Evolutionary conservation across 2,888 invertebrate species (phyloP).

Genomic region (Drosophila peninsularis): DNA sequence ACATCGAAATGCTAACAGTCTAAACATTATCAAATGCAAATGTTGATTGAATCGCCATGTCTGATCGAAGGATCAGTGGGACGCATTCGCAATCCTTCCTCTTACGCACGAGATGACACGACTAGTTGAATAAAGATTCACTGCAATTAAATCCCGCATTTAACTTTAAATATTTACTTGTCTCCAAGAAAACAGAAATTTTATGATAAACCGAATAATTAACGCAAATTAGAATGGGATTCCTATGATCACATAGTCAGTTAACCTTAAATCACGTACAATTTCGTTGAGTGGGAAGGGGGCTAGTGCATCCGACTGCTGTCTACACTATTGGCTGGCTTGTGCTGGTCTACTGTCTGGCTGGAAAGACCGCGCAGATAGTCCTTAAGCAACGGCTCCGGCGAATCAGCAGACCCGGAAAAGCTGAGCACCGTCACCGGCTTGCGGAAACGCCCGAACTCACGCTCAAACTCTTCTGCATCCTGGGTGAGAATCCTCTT

Average conservation of each 20-base stretch:
- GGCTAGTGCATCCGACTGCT: constrained; percentile 44
- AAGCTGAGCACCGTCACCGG: background rate
- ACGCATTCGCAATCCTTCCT: background rate
- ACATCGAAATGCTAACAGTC: background rate
- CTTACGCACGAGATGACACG: background rate
- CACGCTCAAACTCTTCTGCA: constrained; percentile 60
- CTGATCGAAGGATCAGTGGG: background rate
- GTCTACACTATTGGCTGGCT: constrained; percentile 17
- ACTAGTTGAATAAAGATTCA: background rate
- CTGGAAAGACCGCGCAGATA: constrained; percentile 33
- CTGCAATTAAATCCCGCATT: background rate
- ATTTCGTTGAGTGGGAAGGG: constrained; percentile 44
- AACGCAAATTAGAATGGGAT: constrained; percentile 12
- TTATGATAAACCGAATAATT: constrained; percentile 21
- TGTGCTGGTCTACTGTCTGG: constrained; percentile 27
- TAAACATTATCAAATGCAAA: background rate
- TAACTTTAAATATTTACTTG: background rate
- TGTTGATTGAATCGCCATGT: no score
- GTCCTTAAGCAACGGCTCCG: constrained; percentile 40
- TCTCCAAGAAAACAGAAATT: constrained; percentile 27
- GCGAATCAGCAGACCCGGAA: constrained; percentile 9
- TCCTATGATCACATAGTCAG: constrained; percentile 5
- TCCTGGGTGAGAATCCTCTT: constrained; percentile 50
- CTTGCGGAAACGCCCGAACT: constrained; percentile 54
- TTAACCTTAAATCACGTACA: constrained; percentile 43